Conservation (phyloP, 1,140 invertebrate species). For the Aricia agestis region DNA sequence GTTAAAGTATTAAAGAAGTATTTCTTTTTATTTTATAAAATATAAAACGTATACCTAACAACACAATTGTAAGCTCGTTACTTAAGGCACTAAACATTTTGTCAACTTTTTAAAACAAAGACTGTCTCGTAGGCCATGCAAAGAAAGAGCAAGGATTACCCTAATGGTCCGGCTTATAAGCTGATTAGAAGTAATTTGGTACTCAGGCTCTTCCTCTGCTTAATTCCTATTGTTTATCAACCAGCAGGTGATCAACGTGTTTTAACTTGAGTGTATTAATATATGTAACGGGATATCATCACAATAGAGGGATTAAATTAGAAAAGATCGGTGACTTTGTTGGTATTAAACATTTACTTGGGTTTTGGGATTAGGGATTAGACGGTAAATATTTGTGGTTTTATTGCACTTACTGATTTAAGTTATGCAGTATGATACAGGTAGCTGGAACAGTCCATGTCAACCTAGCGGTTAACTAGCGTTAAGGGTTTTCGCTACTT, state of each 20-base stretch:
- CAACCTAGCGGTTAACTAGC: background rate
- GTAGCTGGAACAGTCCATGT: background rate
- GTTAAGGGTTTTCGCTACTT: too few relatives aligned
- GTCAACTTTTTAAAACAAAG: background rate
- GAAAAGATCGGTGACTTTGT: background rate
- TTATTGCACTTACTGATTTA: background rate
- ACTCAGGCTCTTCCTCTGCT: background rate
- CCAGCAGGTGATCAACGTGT: background rate
- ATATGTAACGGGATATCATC: background rate
- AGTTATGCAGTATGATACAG: background rate
- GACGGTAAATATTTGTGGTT: background rate
- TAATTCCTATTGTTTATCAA: background rate
- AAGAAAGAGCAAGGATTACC: background rate
- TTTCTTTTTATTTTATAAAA: too few relatives aligned
- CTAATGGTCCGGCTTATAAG: conserved; percentile 36
- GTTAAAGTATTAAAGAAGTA: too few relatives aligned
- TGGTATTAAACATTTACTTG: background rate
- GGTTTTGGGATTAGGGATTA: background rate
- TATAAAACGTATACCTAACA: too few relatives aligned
- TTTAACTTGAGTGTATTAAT: background rate
- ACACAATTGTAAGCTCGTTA: too few relatives aligned
- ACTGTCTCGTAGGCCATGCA: background rate
- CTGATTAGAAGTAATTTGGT: conserved; percentile 40
- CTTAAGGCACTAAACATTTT: background rate
- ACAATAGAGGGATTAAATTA: background rate